Conservation (phyloP, 2,797 vertebrate species). For the Echeneis naucrates region DNA sequence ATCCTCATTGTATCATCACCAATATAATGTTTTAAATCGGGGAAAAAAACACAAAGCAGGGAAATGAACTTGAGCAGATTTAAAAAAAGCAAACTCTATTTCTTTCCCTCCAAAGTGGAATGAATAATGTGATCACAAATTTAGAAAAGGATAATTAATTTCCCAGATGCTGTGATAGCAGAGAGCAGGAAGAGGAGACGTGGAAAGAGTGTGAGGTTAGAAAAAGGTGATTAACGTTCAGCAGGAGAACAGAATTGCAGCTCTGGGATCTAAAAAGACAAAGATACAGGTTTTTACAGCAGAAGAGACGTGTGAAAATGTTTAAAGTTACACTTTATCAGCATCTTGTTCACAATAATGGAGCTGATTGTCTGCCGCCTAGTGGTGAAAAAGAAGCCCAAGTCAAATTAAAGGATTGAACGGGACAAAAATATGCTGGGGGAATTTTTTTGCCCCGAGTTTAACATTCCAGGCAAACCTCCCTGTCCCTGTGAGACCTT, state of each 20-base stretch:
- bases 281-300: accelerated
- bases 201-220: not conserved
- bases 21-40: not conserved
- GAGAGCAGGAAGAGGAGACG: conserved; percentile 2
- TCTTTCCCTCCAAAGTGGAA: not conserved
- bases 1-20: not conserved
- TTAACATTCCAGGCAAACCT: not conserved
- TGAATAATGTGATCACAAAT: conserved; percentile 52
- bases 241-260: not conserved
- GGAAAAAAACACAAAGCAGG: not conserved
- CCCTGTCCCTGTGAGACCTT: not conserved
- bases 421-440: not conserved
- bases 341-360: not conserved
- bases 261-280: not conserved
- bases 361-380: conserved; percentile 16
- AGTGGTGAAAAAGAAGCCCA: not conserved
- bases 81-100: not conserved
- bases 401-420: not conserved
- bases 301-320: not conserved
- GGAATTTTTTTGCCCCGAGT: not conserved
- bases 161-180: conserved; percentile 28
- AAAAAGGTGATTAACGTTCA: conserved; percentile 26
- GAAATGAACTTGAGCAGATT: not conserved
- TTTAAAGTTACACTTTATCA: not conserved
- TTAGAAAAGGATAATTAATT: conserved; percentile 54